Evolutionary conservation across 2,888 invertebrate genomes (phyloP), one percentile per base, ranked within the genome.

Genomic region (Dastarcus helophoroides): DNA sequence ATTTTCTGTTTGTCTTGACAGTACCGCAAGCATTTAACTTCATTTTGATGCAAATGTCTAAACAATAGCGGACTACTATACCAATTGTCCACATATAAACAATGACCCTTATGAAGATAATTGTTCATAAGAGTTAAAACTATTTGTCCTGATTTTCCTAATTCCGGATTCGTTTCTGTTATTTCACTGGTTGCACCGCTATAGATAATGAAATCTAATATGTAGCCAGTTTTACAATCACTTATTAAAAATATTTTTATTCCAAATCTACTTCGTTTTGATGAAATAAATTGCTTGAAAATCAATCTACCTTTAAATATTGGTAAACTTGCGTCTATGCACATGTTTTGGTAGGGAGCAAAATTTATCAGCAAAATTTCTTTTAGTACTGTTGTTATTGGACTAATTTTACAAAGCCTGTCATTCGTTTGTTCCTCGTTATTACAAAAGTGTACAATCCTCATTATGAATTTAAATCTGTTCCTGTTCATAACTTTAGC

Each of bases 161-260:
- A 17, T 8, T 38, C 31, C 3, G 22, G 10, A 10, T 9, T 14
- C 6, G n/a, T 29, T 7, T 15, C 22, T 28, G 11, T 12, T 17
- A 41, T 35, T 24, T 41, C 31, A 10, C 33, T 35, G 8, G 26
- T 30, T 9, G 36, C 32, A n/a, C 42, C 40, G 11, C 38, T 40
- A 31, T 48, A 45, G 11, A 48, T 29, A 14, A 47, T 37, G 22
- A 45, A 38, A 19, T 48, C 36, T 25, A 47, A 28, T 12, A 46
- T 32, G 32, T 37, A 42, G 4, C 41, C 35, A 3, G 42, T 47
- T 33, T 43, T 36, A 15, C 33, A 34, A 29, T 33, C 38, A 29
- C 33, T 31, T 8, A 33, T n/a, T 14, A 26, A 14, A 19, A 26
- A 36, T 15, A 36, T 19, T 7, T 36, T 32, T 6, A 33, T 10